Evolutionary conservation across 2,797 vertebrate species (phyloP).

Genomic region (Phalanger gymnotis): DNA sequence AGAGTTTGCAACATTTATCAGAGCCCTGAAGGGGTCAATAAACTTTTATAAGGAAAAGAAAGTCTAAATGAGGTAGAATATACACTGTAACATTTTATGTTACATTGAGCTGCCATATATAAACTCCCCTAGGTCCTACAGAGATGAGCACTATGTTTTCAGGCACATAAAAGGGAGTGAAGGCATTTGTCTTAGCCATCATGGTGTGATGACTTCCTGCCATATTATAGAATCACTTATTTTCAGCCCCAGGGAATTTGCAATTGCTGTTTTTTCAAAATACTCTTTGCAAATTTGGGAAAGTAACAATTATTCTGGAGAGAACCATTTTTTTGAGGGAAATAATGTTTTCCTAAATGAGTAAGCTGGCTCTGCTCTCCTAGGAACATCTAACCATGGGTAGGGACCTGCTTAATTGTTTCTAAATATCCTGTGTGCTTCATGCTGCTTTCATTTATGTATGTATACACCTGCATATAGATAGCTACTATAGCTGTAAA

Average conservation of each 20-base stretch:
- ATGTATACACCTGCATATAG: constrained; percentile 12
- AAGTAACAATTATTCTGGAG: not conserved
- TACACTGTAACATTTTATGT: not conserved
- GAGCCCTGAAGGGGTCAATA: constrained; percentile 22
- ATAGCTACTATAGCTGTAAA: constrained; percentile 47
- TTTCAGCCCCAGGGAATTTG: not conserved
- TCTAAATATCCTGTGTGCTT: constrained; percentile 33
- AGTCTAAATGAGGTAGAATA: constrained; percentile 15
- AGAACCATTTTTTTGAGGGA: not conserved
- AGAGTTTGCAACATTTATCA: constrained; percentile 39
- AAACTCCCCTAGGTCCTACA: not conserved
- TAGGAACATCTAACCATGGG: rapidly evolving
- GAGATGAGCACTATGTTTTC: not conserved
- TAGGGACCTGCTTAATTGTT: not conserved
- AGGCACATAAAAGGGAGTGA: not conserved
- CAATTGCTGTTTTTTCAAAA: constrained; percentile 38
- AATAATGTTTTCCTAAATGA: not conserved
- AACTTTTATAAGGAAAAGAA: constrained; percentile 61
- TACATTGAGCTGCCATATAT: constrained; percentile 35
- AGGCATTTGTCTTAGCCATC: constrained; percentile 8
- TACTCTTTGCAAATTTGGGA: constrained; percentile 8
- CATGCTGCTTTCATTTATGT: constrained; percentile 27
- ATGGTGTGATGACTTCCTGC: not conserved
- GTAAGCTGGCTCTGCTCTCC: rapidly evolving
- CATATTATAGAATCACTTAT: not conserved